Evolutionary conservation across 2,113 vertebrate genomes (phyloP).

Genomic region (Cynocephalus volans): DNA sequence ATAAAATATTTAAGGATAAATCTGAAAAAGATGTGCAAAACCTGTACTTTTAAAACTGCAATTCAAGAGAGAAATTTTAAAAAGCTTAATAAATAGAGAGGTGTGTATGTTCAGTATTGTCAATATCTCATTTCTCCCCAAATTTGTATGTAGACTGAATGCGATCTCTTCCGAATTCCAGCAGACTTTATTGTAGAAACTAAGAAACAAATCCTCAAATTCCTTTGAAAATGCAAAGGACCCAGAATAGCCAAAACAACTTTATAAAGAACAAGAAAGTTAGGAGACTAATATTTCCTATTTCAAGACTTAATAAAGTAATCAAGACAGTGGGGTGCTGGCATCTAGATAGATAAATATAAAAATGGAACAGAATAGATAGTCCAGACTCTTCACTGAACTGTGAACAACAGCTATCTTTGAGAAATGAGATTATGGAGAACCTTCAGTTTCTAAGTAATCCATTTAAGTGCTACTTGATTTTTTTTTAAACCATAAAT

Average conservation of each 20-base stretch:
- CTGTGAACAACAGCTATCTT: too few species aligned
- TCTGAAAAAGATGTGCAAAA: not conserved
- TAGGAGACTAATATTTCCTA: not conserved
- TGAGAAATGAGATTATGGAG: too few species aligned
- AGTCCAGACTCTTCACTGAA: too few species aligned
- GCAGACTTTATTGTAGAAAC: not conserved
- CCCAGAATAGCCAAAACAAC: not conserved
- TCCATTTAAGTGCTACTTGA: too few species aligned
- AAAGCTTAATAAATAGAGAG: not conserved
- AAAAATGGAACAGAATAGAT: not conserved
- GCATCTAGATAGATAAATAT: not conserved
- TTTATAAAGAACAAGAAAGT: not conserved
- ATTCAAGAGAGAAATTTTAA: not conserved
- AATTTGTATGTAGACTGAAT: not conserved
- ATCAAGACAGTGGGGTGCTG: not conserved
- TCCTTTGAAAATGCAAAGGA: not conserved
- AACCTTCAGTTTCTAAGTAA: too few species aligned
- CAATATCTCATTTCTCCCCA: not conserved
- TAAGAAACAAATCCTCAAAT: conserved; percentile 3
- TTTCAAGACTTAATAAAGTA: not conserved
- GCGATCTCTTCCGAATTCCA: not conserved
- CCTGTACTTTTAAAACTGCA: not conserved
- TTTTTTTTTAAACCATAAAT: too few species aligned
- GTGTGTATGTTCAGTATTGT: not conserved
- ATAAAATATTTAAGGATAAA: not conserved